Conservation (phyloP, 2,797 vertebrate species). For the Catostomus latipinnis region DNA sequence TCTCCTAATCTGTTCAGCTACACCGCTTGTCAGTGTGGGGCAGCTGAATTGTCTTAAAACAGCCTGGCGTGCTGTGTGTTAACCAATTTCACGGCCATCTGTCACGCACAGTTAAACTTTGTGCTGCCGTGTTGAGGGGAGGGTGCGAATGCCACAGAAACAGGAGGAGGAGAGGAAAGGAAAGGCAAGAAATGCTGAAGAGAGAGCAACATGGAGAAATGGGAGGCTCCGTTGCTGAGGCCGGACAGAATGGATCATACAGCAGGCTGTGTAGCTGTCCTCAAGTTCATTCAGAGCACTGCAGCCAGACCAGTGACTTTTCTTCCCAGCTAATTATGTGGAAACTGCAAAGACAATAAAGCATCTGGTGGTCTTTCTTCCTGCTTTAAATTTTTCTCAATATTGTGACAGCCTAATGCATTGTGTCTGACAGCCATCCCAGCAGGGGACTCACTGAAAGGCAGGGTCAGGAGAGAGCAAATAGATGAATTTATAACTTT, state of each 20-base stretch:
- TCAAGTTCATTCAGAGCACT: conserved; percentile 97
- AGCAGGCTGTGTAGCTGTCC: conserved; percentile 88
- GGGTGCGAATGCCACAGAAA: conserved; percentile 62
- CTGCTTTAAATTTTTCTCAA: conserved; percentile 90
- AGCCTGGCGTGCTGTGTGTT: conserved; percentile 81
- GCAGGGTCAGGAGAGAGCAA: conserved; percentile 96
- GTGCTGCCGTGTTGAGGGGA: conserved; percentile 86
- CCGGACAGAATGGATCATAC: conserved; percentile 83
- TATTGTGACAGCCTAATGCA: conserved; percentile 96
- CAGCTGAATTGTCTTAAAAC: conserved; percentile 62
- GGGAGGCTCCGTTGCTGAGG: conserved; percentile 47
- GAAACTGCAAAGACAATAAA: conserved; percentile 98
- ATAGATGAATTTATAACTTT: conserved; percentile 99
- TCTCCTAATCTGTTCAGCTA: conserved; percentile 77
- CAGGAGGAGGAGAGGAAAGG: conserved; percentile 50
- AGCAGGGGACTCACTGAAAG: conserved; percentile 83
- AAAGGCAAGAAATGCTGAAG: conserved; percentile 1
- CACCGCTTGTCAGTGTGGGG: conserved; percentile 74
- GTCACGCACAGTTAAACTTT: conserved; percentile 96
- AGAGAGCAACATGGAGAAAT: neutral
- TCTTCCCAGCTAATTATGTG: conserved; percentile 99
- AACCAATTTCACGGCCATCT: conserved; percentile 98
- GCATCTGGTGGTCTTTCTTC: conserved; percentile 98
- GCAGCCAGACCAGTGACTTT: conserved; percentile 90
- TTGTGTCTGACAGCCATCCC: conserved; percentile 89